Evolutionary conservation across 92 coral and sea anemone genomes (phyloP), one percentile per base, ranked within the genome.

Genomic region (Anthopleura xanthogrammica): DNA sequence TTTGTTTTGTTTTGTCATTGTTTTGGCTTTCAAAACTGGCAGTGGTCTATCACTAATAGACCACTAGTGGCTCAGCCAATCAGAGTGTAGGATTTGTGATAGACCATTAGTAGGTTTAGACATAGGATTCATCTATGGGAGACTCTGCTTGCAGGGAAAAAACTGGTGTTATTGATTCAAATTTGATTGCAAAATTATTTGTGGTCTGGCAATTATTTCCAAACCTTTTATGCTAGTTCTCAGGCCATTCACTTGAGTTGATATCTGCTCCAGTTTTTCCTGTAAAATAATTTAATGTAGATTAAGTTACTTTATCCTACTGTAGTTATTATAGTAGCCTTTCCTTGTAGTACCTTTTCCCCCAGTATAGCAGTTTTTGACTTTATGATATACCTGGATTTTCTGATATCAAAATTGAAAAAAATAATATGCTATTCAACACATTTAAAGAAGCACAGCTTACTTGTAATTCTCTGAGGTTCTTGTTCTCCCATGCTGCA

Each of bases 251-350:
- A 84, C 83, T 84, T 84, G 87, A 40, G 78, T 77, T 84, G 87
- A 77, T 36, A 85, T 77, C 65, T 85, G 88, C 29, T 85, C 88
- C 57, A 85, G 83, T 79, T 85, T 78, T n/a, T 85, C 88, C 83
- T 85, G 73, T 12, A 43, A 75, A 75, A 75, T n/a, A 43, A 46
- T 46, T 46, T 46, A 9, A 46, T 5, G 50, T 9, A 46, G 3
- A 46, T 3, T 46, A 9, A 46, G 50, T 46, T 29, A 29, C 36
- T 29, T 29, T 29, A 29, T 29, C 36, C 36, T 29, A 29, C 36
- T 0, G 36, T 29, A 29, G 36, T 29, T 29, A 29, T 29, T 29
- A 29, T 29, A 29, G 36, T 29, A 29, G 36, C 36, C 36, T 29
- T 29, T 29, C 36, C 36, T 29, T 29, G 36, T 29, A 29, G 36